Evolutionary conservation across 2,888 invertebrate species (phyloP), one percentile per base, ranked within the genome.

Genomic region (Cantharis lateralis): DNA sequence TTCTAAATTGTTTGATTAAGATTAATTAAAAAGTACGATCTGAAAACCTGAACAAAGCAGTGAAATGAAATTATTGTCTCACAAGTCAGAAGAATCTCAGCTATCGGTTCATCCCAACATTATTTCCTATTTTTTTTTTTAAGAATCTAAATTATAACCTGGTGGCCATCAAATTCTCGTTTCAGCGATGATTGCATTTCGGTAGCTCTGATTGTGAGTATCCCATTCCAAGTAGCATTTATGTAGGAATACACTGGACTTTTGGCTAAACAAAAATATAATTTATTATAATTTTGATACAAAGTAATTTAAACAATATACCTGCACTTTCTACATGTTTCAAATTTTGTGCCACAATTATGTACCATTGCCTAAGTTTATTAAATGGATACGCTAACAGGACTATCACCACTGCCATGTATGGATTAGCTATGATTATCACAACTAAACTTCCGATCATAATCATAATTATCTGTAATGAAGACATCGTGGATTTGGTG

Each of bases 241-340:
- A 96, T 88, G 86, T 96, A 95, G 0, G 94, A 92, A 85, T 95
- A 96, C 0, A 96, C 94, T 0, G 96, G 96, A 84, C 95, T 95
- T 75, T 95, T 91, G 81, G 95, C 96, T 96, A 89, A 86, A 86
- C 0, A 32, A 4, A 24, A 24, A 1, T 24, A 24, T n/a, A n/a
- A n/a, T 4, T 32, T 13, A 13, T 32, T 13, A 11, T 1, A 0
- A 32, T 4, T 32, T 13, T 32, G 13, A 28, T 3, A 28, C 11
- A 32, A 13, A 32, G 3, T 11, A 32, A 32, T 13, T 32, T 11
- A 32, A 3, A 16, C 13, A 7, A 10, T 9, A 15, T 24, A 93
- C 93, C 91, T 81, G 92, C 91, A 83, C 92, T 92, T 88, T 93
- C 93, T 11, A 93, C 86, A 7, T 92, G 89, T 87, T 92, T 95